Base-by-base conservation (phyloP, 2,888 invertebrate genomes). In the Oxyscelio sp. region DNA sequence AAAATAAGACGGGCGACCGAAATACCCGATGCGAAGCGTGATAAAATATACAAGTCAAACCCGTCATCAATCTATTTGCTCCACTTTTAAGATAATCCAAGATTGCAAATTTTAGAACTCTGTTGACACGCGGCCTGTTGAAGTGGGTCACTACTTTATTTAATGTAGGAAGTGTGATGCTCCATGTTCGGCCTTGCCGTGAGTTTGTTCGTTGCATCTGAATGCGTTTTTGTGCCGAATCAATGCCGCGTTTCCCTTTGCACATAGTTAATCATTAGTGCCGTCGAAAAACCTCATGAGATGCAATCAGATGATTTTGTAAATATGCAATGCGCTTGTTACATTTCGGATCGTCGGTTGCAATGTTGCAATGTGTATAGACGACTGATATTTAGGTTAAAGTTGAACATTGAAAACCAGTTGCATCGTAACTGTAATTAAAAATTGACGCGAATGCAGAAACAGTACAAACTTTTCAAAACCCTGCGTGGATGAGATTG, bases 141-240 rank as follows among this genome's bases (percentile, higher is more conserved):
- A 79, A 80, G 73, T 80, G 73, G 80, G 80, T 80, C 80, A 80
- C 22, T 74, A 68, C 59, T 66, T 66, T 31, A 74, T 59, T 80
- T 80, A 74, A 73, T 50, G 43, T 73, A 66, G 58, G 73, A 80
- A 80, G 80, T 73, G 66, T 52, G 66, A 80, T 74, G 73, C 61
- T 68, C 80, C 45, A 59, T 58, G 61, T 61, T 79, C 27, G 73
- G 66, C 73, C 73, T 80, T 80, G 80, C 24, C 21, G 54, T 24
- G 52, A 52, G 68, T 74, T 66, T 66, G 74, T 80, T 80, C 73
- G 59, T 59, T n/a, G 45, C 66, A 73, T 80, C 68, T 74, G 52
- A 73, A 66, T 80, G 59, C 31, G 34, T 74, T 80, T 80, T 73
- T 73, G 38, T 58, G 24, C 27, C 54, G 68, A 78, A 45, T 52